A percentile compares a stretch with the other conserved stretches of the same genome.
Conservation (phyloP, 2,888 invertebrate species). For the Drosophila austrosaltans region DNA sequence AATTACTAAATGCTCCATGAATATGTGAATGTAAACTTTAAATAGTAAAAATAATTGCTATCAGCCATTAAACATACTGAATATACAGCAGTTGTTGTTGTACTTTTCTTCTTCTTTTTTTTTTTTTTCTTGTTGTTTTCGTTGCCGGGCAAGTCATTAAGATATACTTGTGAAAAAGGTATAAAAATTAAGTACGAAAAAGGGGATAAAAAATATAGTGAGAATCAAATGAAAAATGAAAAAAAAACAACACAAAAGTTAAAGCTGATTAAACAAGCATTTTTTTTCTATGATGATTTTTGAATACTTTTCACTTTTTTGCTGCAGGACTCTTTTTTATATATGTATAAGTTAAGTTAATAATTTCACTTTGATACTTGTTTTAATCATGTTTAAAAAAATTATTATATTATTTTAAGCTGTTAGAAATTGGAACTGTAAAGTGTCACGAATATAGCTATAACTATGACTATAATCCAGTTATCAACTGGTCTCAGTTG, state of each 20-base stretch:
- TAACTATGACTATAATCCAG: too few species aligned
- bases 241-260: background rate
- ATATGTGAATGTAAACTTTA: conserved; percentile 20
- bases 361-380: too few species aligned
- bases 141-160: conserved; percentile 40
- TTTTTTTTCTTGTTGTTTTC: conserved; percentile 1
- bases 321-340: too few species aligned
- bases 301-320: too few species aligned
- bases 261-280: background rate
- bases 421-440: too few species aligned
- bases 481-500: too few species aligned
- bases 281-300: background rate
- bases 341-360: too few species aligned
- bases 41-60: conserved; percentile 54
- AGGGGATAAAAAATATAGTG: background rate
- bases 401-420: too few species aligned
- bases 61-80: conserved; percentile 48
- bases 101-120: background rate
- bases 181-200: background rate
- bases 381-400: too few species aligned
- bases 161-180: conserved; percentile 35
- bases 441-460: too few species aligned
- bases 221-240: background rate
- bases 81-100: background rate
- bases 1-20: conserved; percentile 74